These are phyloP conservation scores for Zenarchopterus dispar DNA, from an alignment of 2,797 vertebrate species.

Conservation along the genomic window DNA sequence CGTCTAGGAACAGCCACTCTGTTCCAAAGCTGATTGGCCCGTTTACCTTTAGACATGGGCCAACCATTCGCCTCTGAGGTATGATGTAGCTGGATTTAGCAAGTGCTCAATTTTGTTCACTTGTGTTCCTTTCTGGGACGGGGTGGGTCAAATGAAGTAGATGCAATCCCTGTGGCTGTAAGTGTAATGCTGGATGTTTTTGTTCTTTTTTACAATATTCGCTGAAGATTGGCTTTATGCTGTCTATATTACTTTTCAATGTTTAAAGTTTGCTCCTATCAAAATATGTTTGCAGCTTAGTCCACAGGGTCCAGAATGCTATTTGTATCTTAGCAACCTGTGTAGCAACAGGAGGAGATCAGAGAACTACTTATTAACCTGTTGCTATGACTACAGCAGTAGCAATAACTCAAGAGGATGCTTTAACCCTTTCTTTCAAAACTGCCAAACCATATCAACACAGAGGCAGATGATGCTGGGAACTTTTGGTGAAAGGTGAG, in stretches of 20 bases:
- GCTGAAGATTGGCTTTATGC: conserved; percentile 29
- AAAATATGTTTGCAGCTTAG: conserved; percentile 72
- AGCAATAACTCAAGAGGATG: conserved; percentile 82
- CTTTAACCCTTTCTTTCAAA: conserved; percentile 75
- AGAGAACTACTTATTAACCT: conserved; percentile 86
- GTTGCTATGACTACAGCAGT: conserved; percentile 86
- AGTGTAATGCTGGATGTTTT: conserved; percentile 46
- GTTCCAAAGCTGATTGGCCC: conserved; percentile 78
- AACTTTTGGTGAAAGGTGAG: conserved; percentile 40
- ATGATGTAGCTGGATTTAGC: conserved; percentile 74
- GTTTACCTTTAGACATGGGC: conserved; percentile 73
- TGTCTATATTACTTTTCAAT: conserved; percentile 53
- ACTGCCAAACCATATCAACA: conserved; percentile 60
- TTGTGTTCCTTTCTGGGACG: conserved; percentile 48
- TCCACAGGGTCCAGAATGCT: conserved; percentile 67
- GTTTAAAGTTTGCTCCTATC: conserved; percentile 73
- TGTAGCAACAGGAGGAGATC: conserved; percentile 77
- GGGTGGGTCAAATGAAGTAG: conserved; percentile 63
- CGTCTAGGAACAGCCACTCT: conserved; percentile 78
- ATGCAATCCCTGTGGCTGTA: conserved; percentile 52
- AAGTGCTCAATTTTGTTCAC: conserved; percentile 70
- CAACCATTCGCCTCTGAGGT: conserved; percentile 72
- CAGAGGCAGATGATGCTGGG: conserved; percentile 59
- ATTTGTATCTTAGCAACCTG: conserved; percentile 86
- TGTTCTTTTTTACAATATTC: conserved; percentile 4